Conservation (phyloP, 2,888 invertebrate species). For the Hirtodrosophila duncani region DNA sequence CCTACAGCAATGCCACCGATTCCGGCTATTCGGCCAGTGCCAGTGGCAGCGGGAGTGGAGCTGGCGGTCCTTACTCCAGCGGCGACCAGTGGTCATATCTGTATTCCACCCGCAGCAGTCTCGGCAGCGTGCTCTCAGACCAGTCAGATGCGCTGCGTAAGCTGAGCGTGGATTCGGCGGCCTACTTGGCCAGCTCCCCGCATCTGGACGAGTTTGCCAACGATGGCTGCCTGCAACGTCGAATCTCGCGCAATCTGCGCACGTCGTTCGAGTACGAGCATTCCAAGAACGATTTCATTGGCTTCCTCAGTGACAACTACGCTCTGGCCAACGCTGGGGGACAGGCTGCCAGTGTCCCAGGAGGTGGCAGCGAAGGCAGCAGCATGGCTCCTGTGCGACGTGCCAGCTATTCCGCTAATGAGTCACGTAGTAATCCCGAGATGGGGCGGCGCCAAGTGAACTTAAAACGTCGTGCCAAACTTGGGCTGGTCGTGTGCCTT, state of each 20-base stretch:
- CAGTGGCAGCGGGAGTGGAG: constrained; percentile 42
- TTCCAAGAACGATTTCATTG: constrained; percentile 77
- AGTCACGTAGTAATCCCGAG: constrained; percentile 77
- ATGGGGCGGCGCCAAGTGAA: constrained; percentile 67
- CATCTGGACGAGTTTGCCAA: constrained; percentile 78
- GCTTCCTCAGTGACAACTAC: constrained; percentile 75
- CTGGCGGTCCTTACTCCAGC: constrained; percentile 58
- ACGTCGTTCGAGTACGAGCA: constrained; percentile 78
- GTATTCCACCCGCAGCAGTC: constrained; percentile 77
- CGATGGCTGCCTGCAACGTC: constrained; percentile 81
- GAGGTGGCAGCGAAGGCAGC: constrained; percentile 70
- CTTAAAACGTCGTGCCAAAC: constrained; percentile 79
- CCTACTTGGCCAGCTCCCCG: constrained; percentile 51
- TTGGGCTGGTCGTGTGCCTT: constrained; percentile 84
- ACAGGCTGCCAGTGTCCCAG: no score
- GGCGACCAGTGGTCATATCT: constrained; percentile 77
- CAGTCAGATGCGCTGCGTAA: constrained; percentile 73
- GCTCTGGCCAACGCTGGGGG: constrained; percentile 17
- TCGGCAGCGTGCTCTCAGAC: constrained; percentile 77
- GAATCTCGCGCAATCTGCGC: constrained; percentile 81
- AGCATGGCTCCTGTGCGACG: constrained; percentile 70
- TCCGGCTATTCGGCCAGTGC: constrained; percentile 78
- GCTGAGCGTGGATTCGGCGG: constrained; percentile 77
- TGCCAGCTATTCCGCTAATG: constrained; percentile 70
- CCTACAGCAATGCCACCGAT: constrained; percentile 75